Evolutionary conservation across 2,888 invertebrate species (phyloP).

Genomic region (Raillietiella orientalis): DNA sequence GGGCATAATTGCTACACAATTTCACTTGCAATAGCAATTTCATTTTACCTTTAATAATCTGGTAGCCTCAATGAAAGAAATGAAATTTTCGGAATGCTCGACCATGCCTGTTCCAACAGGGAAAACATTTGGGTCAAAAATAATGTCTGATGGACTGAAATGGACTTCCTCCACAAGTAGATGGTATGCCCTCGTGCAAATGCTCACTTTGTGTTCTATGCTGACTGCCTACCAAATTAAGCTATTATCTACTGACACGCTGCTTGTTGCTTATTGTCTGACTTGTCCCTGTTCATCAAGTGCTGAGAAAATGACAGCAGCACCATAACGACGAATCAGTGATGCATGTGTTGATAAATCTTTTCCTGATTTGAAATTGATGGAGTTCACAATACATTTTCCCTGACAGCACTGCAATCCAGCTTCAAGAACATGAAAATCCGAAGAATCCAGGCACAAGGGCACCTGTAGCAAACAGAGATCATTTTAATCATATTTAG

Average conservation of each 20-base stretch:
- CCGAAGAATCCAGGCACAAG: constrained; percentile 21
- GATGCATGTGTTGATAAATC: constrained; percentile 19
- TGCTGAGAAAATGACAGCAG: constrained; percentile 23
- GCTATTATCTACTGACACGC: background rate
- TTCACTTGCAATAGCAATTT: background rate
- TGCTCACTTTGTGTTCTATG: constrained; percentile 17
- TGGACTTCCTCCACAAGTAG: constrained; percentile 17
- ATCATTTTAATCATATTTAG: background rate
- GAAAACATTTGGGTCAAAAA: constrained; percentile 23
- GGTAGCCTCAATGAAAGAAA: constrained; percentile 18
- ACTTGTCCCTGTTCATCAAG: constrained; percentile 24
- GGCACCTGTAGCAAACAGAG: constrained; percentile 14
- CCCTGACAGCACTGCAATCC: constrained; percentile 19
- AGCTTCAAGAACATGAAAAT: constrained; percentile 20
- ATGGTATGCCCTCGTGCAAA: constrained; percentile 19
- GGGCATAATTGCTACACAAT: constrained; percentile 8
- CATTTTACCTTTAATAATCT: constrained; percentile 16
- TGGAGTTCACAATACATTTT: constrained; percentile 22
- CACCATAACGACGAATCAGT: constrained; percentile 18
- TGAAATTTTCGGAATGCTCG: constrained; percentile 20
- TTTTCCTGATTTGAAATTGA: constrained; percentile 21
- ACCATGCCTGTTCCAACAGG: constrained; percentile 25
- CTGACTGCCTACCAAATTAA: constrained; percentile 15
- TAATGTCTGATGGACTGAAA: constrained; percentile 20
- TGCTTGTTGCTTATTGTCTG: constrained; percentile 3